A percentile compares a stretch with the other conserved stretches of the same genome.
phyloP scores from a whole-genome alignment of 37 sponge, comb jelly and placozoan genomes.

The Cliona cf. orientalis region DNA sequence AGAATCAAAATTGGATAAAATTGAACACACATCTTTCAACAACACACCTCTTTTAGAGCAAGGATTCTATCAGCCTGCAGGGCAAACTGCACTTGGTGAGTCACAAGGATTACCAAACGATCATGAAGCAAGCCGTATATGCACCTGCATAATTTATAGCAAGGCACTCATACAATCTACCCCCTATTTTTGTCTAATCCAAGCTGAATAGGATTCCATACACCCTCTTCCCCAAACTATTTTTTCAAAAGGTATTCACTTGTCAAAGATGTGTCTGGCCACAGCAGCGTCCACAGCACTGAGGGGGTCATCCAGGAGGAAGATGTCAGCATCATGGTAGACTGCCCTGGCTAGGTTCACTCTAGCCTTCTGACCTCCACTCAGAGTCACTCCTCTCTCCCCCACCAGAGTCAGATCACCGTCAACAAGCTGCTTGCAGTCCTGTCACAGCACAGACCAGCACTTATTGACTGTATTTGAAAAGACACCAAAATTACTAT shows the following conservation, averaged over 20 bases:
- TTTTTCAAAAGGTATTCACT: too few species aligned
- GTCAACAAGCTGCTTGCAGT: constrained; percentile 61
- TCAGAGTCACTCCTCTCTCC: constrained; percentile 90
- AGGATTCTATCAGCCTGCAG: constrained; percentile 75
- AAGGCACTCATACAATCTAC: too few species aligned
- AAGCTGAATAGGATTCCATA: too few species aligned
- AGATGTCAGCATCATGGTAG: constrained; percentile 78
- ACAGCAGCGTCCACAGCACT: constrained; percentile 88
- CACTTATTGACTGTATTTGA: too few species aligned
- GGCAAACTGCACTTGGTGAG: constrained; percentile 85
- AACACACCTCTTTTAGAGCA: constrained; percentile 68
- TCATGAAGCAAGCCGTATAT: constrained; percentile 54
- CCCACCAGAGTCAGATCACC: constrained; percentile 91
- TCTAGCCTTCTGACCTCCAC: constrained; percentile 97
- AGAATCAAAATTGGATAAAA: too few species aligned
- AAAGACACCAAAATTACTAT: too few species aligned
- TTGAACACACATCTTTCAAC: background rate
- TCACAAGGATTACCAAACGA: constrained; percentile 68
- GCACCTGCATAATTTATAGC: background rate
- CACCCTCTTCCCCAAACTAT: too few species aligned
- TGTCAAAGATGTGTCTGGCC: constrained; percentile 76
- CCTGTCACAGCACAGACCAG: too few species aligned
- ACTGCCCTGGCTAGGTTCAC: constrained; percentile 89
- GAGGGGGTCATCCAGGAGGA: constrained; percentile 90
- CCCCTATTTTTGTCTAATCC: too few species aligned